phyloP scores from a whole-genome alignment of 2,113 vertebrate species.

The Psephotus haematonotus region DNA sequence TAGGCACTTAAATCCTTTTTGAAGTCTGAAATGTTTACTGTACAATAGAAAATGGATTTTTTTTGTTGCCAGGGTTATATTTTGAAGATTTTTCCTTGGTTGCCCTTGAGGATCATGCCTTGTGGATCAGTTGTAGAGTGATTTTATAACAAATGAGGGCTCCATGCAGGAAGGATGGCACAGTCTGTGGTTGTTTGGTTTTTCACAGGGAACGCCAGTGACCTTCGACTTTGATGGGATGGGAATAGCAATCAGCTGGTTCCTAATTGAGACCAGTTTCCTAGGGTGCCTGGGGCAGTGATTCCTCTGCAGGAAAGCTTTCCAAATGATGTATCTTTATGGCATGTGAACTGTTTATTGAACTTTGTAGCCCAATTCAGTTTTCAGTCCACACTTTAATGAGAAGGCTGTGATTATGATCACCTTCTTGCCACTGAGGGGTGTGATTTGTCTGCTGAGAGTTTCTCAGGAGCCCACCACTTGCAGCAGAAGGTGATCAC shows the following conservation, averaged over 20 bases:
- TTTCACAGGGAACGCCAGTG: not conserved
- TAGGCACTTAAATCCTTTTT: not conserved
- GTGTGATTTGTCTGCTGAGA: not conserved
- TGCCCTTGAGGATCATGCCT: not conserved
- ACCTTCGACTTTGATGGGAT: not conserved
- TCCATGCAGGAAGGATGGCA: not conserved
- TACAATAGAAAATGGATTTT: not conserved
- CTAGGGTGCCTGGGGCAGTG: not conserved
- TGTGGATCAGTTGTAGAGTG: not conserved
- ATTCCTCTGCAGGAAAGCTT: not conserved
- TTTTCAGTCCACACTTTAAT: not conserved
- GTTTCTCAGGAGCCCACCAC: not conserved
- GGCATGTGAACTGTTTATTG: not conserved
- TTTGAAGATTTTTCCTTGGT: slow-evolving; percentile 5
- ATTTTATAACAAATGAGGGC: not conserved
- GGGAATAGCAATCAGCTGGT: not conserved
- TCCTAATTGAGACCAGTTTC: not conserved
- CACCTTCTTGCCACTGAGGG: not conserved
- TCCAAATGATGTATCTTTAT: not conserved
- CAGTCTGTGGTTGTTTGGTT: not conserved
- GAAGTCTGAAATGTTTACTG: not conserved
- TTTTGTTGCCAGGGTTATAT: not conserved
- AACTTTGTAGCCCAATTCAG: not conserved
- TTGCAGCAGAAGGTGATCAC: not conserved
- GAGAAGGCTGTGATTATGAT: not conserved